Base-by-base conservation (phyloP, 2,888 invertebrate species). In the Lacanobia oleracea region DNA sequence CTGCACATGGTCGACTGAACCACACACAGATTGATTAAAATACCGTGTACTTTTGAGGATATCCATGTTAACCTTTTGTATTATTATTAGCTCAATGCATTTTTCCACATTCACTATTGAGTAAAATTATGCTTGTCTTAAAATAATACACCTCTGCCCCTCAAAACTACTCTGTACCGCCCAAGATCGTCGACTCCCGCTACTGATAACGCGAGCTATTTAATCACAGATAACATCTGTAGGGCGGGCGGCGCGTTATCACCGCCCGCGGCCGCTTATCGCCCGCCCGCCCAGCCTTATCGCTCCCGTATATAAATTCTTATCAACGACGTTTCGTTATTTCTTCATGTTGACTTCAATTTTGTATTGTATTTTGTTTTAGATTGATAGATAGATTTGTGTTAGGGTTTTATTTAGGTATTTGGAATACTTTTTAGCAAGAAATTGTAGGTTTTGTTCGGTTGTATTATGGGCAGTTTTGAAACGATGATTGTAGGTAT, bases 181-280 rank as follows among this genome's bases (percentile, higher is more conserved):
- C 88, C 87, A 91, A 92, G 93, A 93, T 92, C 90, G 90, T 88
- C 88, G 86, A 88, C 86, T 86, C 89, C 84, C 86, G 88, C 86
- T 79, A 83, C 89, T 90, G 94, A 94, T 94, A 94, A 91, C 87
- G 88, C 89, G 85, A 85, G 94, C 93, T 94, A 93, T 94, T 94
- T 94, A 94, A 94, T 94, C 94, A 93, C 90, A 93, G 94, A 94
- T 93, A 93, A 86, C 89, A 94, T 94, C 93, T 87, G 87, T 81
- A 86, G 93, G 92, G 93, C 93, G 92, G 93, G 92, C 90, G 92
- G 90, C 84, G 89, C 83, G 88, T 89, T 92, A 93, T 93, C 93
- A 91, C 91, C 91, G 90, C 90, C 89, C 89, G 89, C 88, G 88
- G 86, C 82, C 86, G 86, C 90, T 93, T 93, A 93, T 94, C 93